Conservation (phyloP, 2,888 invertebrate genomes). For the Parnassius smintheus region DNA sequence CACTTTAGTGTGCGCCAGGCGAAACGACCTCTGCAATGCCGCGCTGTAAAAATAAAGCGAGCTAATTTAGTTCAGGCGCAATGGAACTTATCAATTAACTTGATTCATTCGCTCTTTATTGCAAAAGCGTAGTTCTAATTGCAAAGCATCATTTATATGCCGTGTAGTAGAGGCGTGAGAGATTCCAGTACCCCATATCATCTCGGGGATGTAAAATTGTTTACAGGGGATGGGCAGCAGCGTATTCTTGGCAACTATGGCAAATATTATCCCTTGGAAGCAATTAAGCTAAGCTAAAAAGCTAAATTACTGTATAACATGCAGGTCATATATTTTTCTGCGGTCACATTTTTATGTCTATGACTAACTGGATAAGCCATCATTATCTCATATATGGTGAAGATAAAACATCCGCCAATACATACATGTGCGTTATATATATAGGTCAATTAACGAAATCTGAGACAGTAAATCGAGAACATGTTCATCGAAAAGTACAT, state of each 20-base stretch:
- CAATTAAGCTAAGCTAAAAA: too few relatives aligned
- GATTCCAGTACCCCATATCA: too few relatives aligned
- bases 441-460: not conserved
- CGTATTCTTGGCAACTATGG: too few relatives aligned
- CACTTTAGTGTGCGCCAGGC: slow-evolving; percentile 44
- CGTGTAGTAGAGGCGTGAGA: too few relatives aligned
- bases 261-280: too few relatives aligned
- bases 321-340: not conserved
- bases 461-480: not conserved
- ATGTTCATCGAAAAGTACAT: slow-evolving; percentile 3
- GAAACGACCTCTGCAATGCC: slow-evolving; percentile 38
- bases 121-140: slow-evolving; percentile 17
- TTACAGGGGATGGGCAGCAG: too few relatives aligned
- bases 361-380: too few relatives aligned
- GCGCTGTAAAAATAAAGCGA: slow-evolving; percentile 48
- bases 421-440: too few relatives aligned
- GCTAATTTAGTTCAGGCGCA: slow-evolving; percentile 44
- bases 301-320: not conserved
- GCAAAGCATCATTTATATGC: slow-evolving; percentile 3
- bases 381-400: too few relatives aligned
- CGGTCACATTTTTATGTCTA: not conserved
- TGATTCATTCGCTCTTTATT: slow-evolving; percentile 29
- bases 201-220: too few relatives aligned
- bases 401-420: too few relatives aligned
- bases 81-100: slow-evolving; percentile 41